phyloP scores from a whole-genome alignment of 2,113 vertebrate species.

The Mobula hypostoma region DNA sequence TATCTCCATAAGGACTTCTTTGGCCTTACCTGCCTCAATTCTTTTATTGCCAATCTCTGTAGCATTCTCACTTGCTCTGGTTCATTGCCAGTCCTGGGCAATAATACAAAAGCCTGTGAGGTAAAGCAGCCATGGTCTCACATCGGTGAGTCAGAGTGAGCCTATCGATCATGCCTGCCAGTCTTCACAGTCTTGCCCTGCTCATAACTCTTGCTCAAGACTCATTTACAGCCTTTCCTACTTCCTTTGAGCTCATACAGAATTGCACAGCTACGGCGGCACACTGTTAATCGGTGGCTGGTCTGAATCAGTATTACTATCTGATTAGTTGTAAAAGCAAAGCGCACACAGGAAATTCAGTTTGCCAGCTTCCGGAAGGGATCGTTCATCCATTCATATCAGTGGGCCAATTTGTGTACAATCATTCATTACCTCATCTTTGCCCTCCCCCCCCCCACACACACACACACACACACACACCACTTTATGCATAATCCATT shows the following conservation, averaged over 20 bases:
- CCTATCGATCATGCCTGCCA: too few relatives aligned
- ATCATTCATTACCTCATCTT: too few relatives aligned
- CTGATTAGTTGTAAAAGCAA: not conserved
- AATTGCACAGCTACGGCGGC: not conserved
- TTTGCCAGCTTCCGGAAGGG: too few relatives aligned
- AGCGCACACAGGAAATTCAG: too few relatives aligned
- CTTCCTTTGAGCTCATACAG: not conserved
- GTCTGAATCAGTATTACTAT: not conserved
- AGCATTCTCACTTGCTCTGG: not conserved
- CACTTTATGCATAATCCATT: not conserved
- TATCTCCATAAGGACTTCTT: not conserved
- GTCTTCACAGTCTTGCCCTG: too few relatives aligned
- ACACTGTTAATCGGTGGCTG: too few relatives aligned
- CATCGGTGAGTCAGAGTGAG: too few relatives aligned
- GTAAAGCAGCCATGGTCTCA: too few relatives aligned
- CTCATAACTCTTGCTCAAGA: not conserved
- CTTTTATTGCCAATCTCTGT: not conserved
- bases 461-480: too few relatives aligned
- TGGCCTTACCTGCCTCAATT: not conserved
- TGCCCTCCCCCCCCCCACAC: too few relatives aligned
- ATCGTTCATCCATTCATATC: too few relatives aligned
- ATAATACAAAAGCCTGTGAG: not conserved
- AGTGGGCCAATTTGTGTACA: too few relatives aligned
- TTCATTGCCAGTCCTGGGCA: not conserved
- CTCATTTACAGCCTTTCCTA: not conserved